These are phyloP conservation scores for Marasmarcha lunaedactyla DNA, from an alignment of 2,888 invertebrate genomes.

Conservation along the genomic window DNA sequence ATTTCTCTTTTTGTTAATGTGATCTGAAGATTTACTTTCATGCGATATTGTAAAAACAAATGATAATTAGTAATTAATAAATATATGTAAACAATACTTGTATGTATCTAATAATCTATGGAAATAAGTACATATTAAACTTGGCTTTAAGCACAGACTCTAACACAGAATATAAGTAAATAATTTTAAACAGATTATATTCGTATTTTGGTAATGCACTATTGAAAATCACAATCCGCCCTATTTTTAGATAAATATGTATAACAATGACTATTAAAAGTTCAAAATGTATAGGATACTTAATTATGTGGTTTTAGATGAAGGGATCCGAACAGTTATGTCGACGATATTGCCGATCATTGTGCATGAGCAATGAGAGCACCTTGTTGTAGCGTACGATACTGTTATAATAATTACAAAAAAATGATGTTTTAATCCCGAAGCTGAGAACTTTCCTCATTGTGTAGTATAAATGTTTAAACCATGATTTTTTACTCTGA, in stretches of 20 bases:
- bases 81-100: too few species aligned
- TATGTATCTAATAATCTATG: conserved; percentile 20
- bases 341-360: neutral
- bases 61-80: too few species aligned
- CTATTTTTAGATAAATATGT: conserved; percentile 55
- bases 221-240: conserved; percentile 47
- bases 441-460: too few species aligned
- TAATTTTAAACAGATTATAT: conserved; percentile 42
- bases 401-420: too few species aligned
- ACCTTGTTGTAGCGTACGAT: too few species aligned
- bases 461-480: too few species aligned
- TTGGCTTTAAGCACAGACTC: conserved; percentile 47
- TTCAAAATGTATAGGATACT: conserved; percentile 10
- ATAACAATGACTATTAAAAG: conserved; percentile 16
- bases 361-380: too few species aligned
- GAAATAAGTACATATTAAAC: conserved; percentile 24
- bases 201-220: conserved; percentile 59
- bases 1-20: conserved; percentile 61
- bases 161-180: conserved; percentile 26
- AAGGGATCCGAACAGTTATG: neutral
- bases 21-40: conserved; percentile 44
- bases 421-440: too few species aligned
- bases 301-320: too few species aligned
- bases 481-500: neutral
- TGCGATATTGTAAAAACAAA: neutral